Conservation (phyloP, 1,140 invertebrate species). For the Latrodectus geometricus region DNA sequence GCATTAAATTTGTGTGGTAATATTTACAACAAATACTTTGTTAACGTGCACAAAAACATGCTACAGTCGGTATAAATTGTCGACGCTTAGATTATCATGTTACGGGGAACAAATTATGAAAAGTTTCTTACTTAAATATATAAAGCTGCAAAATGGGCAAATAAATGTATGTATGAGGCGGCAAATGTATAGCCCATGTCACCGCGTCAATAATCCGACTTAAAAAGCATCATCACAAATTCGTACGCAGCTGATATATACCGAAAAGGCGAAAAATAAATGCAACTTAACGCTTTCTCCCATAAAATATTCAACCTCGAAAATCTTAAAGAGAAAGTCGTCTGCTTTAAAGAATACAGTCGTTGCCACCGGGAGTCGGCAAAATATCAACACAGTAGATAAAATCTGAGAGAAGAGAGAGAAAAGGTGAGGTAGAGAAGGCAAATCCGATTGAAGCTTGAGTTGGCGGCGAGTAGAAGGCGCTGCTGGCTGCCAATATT, state of each 20-base stretch:
- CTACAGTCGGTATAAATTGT: no score
- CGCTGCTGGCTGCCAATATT: slow-evolving; percentile 38
- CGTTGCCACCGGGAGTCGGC: slow-evolving; percentile 16
- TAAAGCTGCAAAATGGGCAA: no score
- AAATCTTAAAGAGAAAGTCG: slow-evolving; percentile 11
- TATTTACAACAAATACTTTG: no score
- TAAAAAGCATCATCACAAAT: not conserved
- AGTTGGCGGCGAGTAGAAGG: not conserved
- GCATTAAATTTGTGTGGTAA: no score
- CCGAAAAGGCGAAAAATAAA: not conserved
- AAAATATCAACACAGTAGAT: slow-evolving; percentile 37
- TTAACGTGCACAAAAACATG: no score
- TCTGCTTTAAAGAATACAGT: not conserved
- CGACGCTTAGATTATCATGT: no score
- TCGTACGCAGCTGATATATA: not conserved
- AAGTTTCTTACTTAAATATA: no score
- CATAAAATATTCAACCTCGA: not conserved
- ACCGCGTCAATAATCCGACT: not conserved
- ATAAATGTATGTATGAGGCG: no score
- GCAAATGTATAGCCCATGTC: not conserved
- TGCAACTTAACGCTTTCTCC: not conserved
- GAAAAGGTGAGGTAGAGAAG: slow-evolving; percentile 1
- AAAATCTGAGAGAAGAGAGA: slow-evolving; percentile 25
- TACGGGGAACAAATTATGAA: no score
- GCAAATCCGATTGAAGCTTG: slow-evolving; percentile 47